Conservation (phyloP, 1,140 invertebrate species). For the Schmidtea mediterranea region DNA sequence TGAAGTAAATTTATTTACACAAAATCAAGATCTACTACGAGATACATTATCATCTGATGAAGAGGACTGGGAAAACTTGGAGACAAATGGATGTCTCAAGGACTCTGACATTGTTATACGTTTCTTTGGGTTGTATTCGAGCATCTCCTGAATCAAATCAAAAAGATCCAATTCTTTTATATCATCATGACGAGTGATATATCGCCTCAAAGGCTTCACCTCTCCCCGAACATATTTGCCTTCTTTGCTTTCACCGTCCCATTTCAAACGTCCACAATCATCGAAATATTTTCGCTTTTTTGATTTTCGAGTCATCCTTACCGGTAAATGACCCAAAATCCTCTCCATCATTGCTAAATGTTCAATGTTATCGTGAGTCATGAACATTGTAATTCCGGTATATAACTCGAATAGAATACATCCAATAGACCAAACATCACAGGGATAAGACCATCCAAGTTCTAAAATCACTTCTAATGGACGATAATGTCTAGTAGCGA, state of each 20-base stretch:
- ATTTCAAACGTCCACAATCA: slow-evolving; percentile 22
- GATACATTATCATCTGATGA: no score
- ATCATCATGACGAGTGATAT: background rate
- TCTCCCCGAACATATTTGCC: slow-evolving; percentile 37
- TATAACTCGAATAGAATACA: slow-evolving; percentile 97
- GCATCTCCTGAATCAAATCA: slow-evolving; percentile 6
- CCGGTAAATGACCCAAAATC: slow-evolving; percentile 74
- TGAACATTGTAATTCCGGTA: slow-evolving; percentile 85
- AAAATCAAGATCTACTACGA: no score
- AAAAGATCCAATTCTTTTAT: background rate
- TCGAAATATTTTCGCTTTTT: slow-evolving; percentile 27
- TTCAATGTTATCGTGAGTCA: slow-evolving; percentile 93
- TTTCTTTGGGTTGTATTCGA: slow-evolving; percentile 1
- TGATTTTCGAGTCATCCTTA: slow-evolving; percentile 76
- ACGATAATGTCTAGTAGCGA: slow-evolving; percentile 89
- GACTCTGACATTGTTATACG: background rate
- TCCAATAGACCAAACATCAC: slow-evolving; percentile 97
- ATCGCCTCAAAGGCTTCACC: slow-evolving; percentile 51
- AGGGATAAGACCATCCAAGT: slow-evolving; percentile 92
- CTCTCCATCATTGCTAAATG: slow-evolving; percentile 99
- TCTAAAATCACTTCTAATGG: slow-evolving; percentile 80
- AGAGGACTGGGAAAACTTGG: no score
- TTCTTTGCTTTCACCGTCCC: slow-evolving; percentile 19
- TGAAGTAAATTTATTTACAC: no score
- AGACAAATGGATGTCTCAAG: slow-evolving; percentile 3